phyloP scores from a whole-genome alignment of 2,888 invertebrate species.

The Cyclophora albipunctata region DNA sequence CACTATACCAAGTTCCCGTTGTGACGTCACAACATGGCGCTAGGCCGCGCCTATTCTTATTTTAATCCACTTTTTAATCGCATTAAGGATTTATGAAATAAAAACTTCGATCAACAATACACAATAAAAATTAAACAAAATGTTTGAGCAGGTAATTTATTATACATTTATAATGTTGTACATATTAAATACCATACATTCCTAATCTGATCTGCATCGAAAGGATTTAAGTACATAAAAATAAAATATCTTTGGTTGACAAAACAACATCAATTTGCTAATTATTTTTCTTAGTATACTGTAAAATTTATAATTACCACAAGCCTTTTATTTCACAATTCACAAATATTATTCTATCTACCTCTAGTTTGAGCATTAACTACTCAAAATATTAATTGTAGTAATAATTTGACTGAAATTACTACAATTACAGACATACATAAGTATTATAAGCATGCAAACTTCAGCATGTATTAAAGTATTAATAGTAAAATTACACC shows the following conservation, averaged over 20 bases:
- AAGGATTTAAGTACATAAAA: constrained; percentile 50
- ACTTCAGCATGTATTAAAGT: constrained; percentile 24
- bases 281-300: constrained; percentile 25
- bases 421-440: constrained; percentile 31
- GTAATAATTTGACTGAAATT: constrained; percentile 38
- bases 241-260: constrained; percentile 71
- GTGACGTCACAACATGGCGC: too few species aligned
- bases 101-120: too few species aligned
- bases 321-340: constrained; percentile 58
- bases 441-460: constrained; percentile 32
- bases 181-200: constrained; percentile 53
- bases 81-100: too few species aligned
- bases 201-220: constrained; percentile 45
- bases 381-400: constrained; percentile 31
- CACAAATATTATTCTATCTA: constrained; percentile 34
- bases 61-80: too few species aligned
- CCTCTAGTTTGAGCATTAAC: constrained; percentile 49
- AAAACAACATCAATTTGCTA: constrained; percentile 62
- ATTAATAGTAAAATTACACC: constrained; percentile 23
- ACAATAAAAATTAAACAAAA: constrained; percentile 18
- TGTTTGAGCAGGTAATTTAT: constrained; percentile 67
- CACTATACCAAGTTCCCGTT: too few species aligned
- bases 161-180: constrained; percentile 61
- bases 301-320: constrained; percentile 43
- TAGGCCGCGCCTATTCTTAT: too few species aligned